Conservation (phyloP, 2,113 vertebrate species). For the Eira barbara region DNA sequence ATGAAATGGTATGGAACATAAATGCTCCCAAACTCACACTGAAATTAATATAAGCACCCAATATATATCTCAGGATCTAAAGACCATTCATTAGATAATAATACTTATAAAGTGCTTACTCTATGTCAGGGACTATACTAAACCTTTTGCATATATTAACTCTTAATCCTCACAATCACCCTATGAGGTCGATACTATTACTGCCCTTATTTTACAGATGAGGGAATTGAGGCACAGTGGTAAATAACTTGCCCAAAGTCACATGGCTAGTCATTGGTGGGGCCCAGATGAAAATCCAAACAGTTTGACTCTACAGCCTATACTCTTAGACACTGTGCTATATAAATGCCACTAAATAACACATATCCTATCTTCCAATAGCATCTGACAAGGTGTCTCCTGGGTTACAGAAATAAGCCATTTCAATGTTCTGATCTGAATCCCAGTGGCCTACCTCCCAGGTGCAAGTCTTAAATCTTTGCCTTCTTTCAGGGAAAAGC, state of each 20-base stretch:
- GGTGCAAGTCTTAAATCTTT: neutral
- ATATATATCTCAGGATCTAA: neutral
- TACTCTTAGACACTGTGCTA: neutral
- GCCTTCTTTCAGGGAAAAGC: neutral
- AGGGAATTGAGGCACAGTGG: neutral
- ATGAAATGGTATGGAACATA: slow-evolving; percentile 1
- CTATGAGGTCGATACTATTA: neutral
- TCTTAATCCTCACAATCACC: neutral
- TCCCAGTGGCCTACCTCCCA: neutral
- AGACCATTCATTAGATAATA: neutral
- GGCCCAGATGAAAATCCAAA: neutral
- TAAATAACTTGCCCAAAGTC: slow-evolving; percentile 30
- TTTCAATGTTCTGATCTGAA: slow-evolving; percentile 16
- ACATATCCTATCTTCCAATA: neutral
- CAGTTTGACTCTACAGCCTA: neutral
- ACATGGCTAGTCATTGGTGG: neutral
- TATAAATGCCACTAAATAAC: neutral
- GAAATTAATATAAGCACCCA: neutral
- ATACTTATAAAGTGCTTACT: slow-evolving; percentile 23
- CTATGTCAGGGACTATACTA: neutral
- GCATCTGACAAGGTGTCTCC: neutral
- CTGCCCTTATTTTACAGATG: slow-evolving; percentile 14
- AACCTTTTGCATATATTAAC: neutral
- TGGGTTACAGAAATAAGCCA: neutral
- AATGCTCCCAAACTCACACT: slow-evolving; percentile 13